Base-by-base conservation (phyloP, 2,797 vertebrate genomes). In the Poecilia gillii region DNA sequence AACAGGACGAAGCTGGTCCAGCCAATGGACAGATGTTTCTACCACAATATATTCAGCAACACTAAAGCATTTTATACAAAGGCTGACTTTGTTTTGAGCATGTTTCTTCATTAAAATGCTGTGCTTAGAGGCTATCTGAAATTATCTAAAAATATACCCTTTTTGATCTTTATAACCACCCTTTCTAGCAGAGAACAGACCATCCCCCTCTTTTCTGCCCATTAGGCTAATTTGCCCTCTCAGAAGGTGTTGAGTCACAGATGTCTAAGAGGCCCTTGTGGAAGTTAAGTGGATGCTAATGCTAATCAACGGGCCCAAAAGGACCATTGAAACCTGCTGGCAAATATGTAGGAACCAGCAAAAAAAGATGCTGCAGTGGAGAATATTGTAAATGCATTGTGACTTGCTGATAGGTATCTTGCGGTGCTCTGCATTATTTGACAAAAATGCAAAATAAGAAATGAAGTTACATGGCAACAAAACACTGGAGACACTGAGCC, bases 211-310 rank as follows among this genome's bases (percentile, higher is more conserved):
- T 82, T 91, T 84, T 83, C 53, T 81, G 80, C 49, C 84, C 87
- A 88, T 89, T 89, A 89, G 79, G 78, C 78, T 85, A 89, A 91
- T 93, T 80, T 81, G 53, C 72, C 57, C 78, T 75, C 80, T 86
- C 75, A 86, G 88, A 87, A 88, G 80, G 86, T 92, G 74, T 79
- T 81, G 87, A 89, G 84, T 88, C 87, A 84, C 71, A 81, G 75
- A 84, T 55, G 78, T 79, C 85, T 68, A 70, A 88, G 86, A 90
- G 91, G 59, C 87, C 82, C 82, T 90, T 41, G 20, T 66, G 72
- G 47, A 83, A 87, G 85, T 82, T 79, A 87, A 92, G 89, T 92
- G 90, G 86, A 91, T 80, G 87, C 84, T 89, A 93, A 90, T 87
- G 84, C 84, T 89, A 88, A 92, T 92, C 84, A 90, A 84, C 89